Conservation (phyloP, 2,113 vertebrate genomes). For the Lasiurus borealis region DNA sequence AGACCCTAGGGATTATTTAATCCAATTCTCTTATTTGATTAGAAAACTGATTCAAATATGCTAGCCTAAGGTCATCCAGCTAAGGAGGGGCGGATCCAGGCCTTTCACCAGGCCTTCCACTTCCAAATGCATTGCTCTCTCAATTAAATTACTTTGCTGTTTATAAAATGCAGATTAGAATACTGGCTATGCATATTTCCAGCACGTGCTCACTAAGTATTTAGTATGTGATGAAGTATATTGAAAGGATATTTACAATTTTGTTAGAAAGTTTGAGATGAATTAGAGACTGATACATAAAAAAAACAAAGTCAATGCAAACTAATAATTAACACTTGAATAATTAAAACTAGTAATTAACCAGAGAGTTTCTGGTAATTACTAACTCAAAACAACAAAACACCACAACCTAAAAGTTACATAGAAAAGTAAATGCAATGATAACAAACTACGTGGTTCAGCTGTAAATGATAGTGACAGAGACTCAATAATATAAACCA, state of each 20-base stretch:
- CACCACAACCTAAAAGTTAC: neutral
- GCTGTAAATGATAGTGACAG: neutral
- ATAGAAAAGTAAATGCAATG: neutral
- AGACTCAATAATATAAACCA: neutral
- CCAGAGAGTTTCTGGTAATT: neutral
- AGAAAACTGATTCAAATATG: slow-evolving; percentile 14
- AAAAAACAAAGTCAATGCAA: neutral
- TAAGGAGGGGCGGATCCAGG: neutral
- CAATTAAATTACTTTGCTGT: neutral
- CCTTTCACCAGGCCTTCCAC: neutral
- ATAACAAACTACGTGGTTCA: neutral
- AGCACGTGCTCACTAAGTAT: neutral
- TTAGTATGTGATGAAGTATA: neutral
- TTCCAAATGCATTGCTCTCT: neutral
- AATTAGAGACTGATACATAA: neutral
- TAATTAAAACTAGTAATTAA: too few species aligned
- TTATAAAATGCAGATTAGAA: neutral
- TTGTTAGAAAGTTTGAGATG: neutral
- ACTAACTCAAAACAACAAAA: neutral
- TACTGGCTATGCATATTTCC: neutral
- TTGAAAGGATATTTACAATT: neutral
- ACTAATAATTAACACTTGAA: neutral
- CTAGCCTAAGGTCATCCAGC: neutral
- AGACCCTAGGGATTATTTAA: neutral
- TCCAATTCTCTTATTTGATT: slow-evolving; percentile 51